A percentile compares a stretch with the other conserved stretches of the same genome.
Evolutionary conservation across 1,140 invertebrate genomes (phyloP).

Genomic region (Hypothenemus hampei): DNA sequence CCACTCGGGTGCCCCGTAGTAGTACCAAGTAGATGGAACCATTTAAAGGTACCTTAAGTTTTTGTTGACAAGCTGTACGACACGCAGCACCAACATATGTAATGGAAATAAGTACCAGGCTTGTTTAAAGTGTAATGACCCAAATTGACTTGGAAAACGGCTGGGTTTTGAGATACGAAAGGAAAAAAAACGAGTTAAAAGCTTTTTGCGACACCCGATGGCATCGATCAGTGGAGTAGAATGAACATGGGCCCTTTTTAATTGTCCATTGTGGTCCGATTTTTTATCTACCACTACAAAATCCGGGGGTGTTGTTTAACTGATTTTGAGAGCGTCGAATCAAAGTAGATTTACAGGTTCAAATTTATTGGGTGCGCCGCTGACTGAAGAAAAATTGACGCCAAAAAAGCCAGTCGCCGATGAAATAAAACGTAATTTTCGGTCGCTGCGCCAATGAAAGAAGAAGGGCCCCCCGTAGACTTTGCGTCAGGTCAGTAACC

Average conservation of each 20-base stretch:
- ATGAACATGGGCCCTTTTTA: too few species aligned
- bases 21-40: constrained; percentile 17
- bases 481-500: constrained; percentile 43
- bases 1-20: constrained; percentile 3
- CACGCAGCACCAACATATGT: constrained; percentile 1
- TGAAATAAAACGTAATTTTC: constrained; percentile 18
- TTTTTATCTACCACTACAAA: too few species aligned
- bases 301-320: too few species aligned
- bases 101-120: constrained; percentile 17
- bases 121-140: constrained; percentile 19
- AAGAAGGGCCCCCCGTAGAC: constrained; percentile 35
- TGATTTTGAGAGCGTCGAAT: too few species aligned
- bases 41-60: constrained; percentile 22
- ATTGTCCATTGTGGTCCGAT: too few species aligned
- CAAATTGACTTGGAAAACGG: constrained; percentile 21
- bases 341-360: too few species aligned
- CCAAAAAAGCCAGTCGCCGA: constrained; percentile 14
- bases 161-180: constrained; percentile 4
- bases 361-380: too few species aligned
- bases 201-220: constrained; percentile 3
- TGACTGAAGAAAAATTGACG: too few species aligned
- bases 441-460: constrained; percentile 28
- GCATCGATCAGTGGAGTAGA: constrained; percentile 15
- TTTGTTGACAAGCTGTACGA: constrained; percentile 16
- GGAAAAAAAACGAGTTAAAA: constrained; percentile 13